A percentile compares a stretch with the other conserved stretches of the same genome.
These are phyloP conservation scores for Batillaria attramentaria DNA, from an alignment of 1,140 invertebrate genomes.

Conservation along the genomic window DNA sequence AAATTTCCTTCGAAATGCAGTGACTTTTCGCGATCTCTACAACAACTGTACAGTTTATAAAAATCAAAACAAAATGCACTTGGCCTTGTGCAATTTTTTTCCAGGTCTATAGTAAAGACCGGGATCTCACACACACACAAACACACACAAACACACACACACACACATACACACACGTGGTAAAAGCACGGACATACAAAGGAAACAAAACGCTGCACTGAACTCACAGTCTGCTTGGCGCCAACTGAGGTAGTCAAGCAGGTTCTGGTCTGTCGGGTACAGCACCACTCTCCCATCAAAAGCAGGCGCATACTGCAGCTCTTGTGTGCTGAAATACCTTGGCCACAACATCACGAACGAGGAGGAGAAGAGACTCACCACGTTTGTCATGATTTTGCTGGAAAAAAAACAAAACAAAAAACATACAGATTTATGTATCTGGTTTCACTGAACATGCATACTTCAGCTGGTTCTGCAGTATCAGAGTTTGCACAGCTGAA, in stretches of 20 bases:
- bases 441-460: too few species aligned
- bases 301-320: slow-evolving; percentile 86
- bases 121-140: not conserved
- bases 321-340: slow-evolving; percentile 80
- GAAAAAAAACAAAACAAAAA: slow-evolving; percentile 42
- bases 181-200: not conserved
- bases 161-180: too few species aligned
- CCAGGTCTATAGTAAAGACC: not conserved
- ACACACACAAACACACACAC: too few species aligned
- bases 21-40: too few species aligned
- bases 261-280: slow-evolving; percentile 90
- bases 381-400: slow-evolving; percentile 87
- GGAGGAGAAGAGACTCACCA: slow-evolving; percentile 91
- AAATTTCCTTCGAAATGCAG: too few species aligned
- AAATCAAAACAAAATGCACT: not conserved
- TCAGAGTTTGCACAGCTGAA: too few species aligned
- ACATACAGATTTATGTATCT: too few species aligned
- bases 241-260: slow-evolving; percentile 96
- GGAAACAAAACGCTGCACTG: slow-evolving; percentile 33
- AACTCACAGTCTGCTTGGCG: slow-evolving; percentile 93
- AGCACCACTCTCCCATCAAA: slow-evolving; percentile 92
- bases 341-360: slow-evolving; percentile 92
- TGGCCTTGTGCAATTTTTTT: not conserved
- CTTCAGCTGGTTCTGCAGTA: too few species aligned
- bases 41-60: too few species aligned